These are phyloP conservation scores for Antennarius maculatus DNA, from an alignment of 2,797 vertebrate genomes.

Conservation along the genomic window DNA sequence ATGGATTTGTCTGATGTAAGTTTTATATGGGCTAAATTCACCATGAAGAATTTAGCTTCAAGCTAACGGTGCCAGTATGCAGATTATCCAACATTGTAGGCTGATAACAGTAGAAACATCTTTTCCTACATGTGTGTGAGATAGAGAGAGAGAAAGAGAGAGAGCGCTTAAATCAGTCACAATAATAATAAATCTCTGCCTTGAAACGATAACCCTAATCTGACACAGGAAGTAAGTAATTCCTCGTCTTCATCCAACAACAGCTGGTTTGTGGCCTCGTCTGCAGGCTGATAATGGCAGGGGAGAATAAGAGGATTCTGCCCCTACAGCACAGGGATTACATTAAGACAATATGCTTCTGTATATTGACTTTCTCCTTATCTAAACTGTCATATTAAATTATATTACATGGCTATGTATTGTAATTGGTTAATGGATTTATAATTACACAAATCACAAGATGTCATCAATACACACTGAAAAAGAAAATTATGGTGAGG, in stretches of 20 bases:
- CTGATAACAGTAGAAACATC: slow-evolving; percentile 61
- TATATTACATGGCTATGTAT: slow-evolving; percentile 38
- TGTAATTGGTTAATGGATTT: slow-evolving; percentile 64
- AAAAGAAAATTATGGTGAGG: not conserved
- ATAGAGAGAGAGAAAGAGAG: not conserved
- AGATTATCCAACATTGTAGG: slow-evolving; percentile 65
- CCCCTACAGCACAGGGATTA: slow-evolving; percentile 63
- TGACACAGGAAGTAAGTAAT: slow-evolving; percentile 80
- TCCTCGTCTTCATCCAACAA: slow-evolving; percentile 72
- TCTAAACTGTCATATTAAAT: slow-evolving; percentile 62
- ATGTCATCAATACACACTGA: slow-evolving; percentile 35
- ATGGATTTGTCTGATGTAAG: slow-evolving; percentile 39
- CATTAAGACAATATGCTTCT: slow-evolving; percentile 49
- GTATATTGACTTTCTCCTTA: slow-evolving; percentile 52
- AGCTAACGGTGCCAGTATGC: slow-evolving; percentile 53
- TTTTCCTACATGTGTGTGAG: slow-evolving; percentile 11
- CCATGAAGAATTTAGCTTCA: slow-evolving; percentile 53
- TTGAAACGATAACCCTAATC: slow-evolving; percentile 73
- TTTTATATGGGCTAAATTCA: slow-evolving; percentile 59
- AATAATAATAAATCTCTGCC: slow-evolving; percentile 75
- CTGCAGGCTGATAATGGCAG: slow-evolving; percentile 67
- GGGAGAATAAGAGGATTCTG: slow-evolving; percentile 65
- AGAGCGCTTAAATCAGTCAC: slow-evolving; percentile 59
- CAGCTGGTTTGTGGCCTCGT: slow-evolving; percentile 67
- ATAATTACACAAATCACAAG: slow-evolving; percentile 62